These are phyloP conservation scores for Scartelaos histophorus DNA, from an alignment of 2,113 vertebrate genomes.

Conservation along the genomic window DNA sequence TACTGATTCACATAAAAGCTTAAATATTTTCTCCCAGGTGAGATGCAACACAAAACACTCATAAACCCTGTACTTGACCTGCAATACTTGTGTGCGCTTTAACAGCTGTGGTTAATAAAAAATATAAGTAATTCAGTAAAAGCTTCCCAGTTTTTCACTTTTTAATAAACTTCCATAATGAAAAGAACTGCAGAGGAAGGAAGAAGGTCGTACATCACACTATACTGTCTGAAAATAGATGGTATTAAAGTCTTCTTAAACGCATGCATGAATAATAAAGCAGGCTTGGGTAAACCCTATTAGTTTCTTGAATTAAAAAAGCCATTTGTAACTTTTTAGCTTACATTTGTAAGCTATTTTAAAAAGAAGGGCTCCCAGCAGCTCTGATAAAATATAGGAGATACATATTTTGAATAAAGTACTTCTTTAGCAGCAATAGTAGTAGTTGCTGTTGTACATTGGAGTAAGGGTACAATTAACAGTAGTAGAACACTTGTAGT, in stretches of 20 bases:
- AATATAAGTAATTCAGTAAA: slow-evolving; percentile 13
- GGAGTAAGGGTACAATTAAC: too few relatives aligned
- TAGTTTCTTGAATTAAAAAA: not conserved
- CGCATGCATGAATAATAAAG: slow-evolving; percentile 2
- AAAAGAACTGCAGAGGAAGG: slow-evolving; percentile 13
- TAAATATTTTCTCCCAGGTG: not conserved
- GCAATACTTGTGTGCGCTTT: not conserved
- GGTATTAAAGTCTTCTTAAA: slow-evolving; percentile 17
- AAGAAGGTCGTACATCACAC: not conserved
- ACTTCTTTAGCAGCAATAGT: not conserved
- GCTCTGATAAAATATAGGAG: not conserved
- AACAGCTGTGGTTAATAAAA: slow-evolving; percentile 13
- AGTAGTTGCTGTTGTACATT: not conserved
- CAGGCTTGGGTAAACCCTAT: not conserved
- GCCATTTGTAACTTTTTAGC: slow-evolving; percentile 1
- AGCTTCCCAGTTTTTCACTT: slow-evolving; percentile 2
- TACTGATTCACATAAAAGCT: not conserved
- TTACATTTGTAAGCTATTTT: too few relatives aligned
- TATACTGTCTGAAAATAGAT: not conserved
- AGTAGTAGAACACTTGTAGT: not conserved
- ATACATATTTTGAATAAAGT: not conserved
- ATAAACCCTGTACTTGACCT: not conserved
- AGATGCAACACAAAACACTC: not conserved
- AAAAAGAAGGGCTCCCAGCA: slow-evolving; percentile 16
- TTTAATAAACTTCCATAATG: slow-evolving; percentile 7